Conservation (phyloP, 2,113 vertebrate species). For the Emydura subglobosa region DNA sequence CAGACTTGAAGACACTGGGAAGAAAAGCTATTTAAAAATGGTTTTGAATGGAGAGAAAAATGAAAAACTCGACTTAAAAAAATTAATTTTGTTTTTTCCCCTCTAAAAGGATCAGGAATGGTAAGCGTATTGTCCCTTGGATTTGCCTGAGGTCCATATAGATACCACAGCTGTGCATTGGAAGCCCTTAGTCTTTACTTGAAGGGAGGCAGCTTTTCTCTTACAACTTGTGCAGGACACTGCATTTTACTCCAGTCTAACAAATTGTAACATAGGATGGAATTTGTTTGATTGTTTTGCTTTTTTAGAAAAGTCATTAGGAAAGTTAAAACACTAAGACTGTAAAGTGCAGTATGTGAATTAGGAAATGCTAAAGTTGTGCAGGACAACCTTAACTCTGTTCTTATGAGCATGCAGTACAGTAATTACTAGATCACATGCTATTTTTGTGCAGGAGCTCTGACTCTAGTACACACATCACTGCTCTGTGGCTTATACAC, state of each 20-base stretch:
- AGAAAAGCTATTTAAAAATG: background rate
- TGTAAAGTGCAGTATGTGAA: fast-evolving
- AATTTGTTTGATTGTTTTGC: background rate
- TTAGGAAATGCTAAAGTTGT: background rate
- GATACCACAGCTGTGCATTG: background rate
- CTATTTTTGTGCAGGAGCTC: background rate
- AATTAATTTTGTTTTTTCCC: background rate
- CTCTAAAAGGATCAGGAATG: background rate
- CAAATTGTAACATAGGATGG: background rate
- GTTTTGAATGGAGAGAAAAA: background rate
- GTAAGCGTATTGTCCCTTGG: background rate
- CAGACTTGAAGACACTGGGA: background rate
- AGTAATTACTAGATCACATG: background rate
- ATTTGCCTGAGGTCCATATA: background rate
- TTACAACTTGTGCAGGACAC: background rate
- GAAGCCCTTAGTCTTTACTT: background rate
- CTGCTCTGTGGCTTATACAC: background rate
- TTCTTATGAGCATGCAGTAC: background rate
- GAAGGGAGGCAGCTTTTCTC: background rate
- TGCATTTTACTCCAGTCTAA: background rate
- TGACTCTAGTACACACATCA: background rate
- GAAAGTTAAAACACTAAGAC: background rate
- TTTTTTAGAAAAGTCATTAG: fast-evolving
- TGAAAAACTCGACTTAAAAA: background rate
- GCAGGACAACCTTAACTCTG: background rate